Evolutionary conservation across 2,113 vertebrate genomes (phyloP).

Genomic region (Hypomesus transpacificus): DNA sequence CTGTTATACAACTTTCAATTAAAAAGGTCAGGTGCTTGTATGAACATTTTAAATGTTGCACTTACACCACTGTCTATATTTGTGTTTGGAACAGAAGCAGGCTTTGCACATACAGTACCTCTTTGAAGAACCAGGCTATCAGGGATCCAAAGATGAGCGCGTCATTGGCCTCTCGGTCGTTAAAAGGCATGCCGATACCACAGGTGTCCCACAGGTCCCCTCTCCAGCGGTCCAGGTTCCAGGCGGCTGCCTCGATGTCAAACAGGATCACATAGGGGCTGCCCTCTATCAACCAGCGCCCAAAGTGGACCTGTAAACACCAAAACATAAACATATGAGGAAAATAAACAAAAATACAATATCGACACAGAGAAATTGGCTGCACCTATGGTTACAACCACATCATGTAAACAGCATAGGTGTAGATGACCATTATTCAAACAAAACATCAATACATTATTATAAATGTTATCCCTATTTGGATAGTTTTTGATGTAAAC

Average conservation of each 20-base stretch:
- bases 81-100: no score
- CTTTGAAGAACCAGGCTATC: conserved; percentile 93
- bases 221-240: conserved; percentile 93
- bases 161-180: conserved; percentile 89
- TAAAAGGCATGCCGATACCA: conserved; percentile 82
- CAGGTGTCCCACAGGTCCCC: conserved; percentile 89
- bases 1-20: background rate
- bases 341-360: no score
- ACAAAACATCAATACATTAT: background rate
- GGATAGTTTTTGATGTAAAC: background rate
- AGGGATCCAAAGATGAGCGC: conserved; percentile 89
- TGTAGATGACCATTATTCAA: background rate
- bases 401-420: background rate
- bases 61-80: no score
- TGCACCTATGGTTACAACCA: background rate
- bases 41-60: no score
- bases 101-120: conserved; percentile 69
- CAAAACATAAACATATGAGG: background rate
- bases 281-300: conserved; percentile 94
- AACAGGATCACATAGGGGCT: conserved; percentile 91
- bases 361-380: background rate
- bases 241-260: conserved; percentile 84
- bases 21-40: background rate
- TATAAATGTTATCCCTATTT: background rate
- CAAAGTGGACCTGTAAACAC: conserved; percentile 81